Evolutionary conservation across 1,140 invertebrate species (phyloP).

Genomic region (Helicorthomorpha holstii): DNA sequence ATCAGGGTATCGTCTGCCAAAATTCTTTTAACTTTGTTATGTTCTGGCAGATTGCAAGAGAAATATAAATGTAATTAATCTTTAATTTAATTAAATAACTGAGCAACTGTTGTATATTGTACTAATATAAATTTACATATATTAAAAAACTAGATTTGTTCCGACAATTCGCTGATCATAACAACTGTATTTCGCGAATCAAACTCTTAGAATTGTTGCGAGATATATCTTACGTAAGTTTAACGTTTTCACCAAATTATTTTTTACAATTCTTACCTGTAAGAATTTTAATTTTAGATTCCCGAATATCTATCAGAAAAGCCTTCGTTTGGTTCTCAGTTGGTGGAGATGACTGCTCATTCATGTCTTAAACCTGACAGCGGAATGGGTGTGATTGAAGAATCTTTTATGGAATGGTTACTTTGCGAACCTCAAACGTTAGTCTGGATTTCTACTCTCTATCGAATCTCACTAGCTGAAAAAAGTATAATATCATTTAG

Average conservation of each 20-base stretch:
- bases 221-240: too few relatives aligned
- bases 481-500: constrained; percentile 12
- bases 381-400: constrained; percentile 32
- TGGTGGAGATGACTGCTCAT: constrained; percentile 36
- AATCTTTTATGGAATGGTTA: constrained; percentile 36
- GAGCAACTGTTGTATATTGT: too few relatives aligned
- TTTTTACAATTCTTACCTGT: background rate
- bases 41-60: constrained; percentile 5
- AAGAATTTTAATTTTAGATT: constrained; percentile 20
- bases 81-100: background rate
- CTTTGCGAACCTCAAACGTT: constrained; percentile 37
- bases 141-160: constrained; percentile 19
- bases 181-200: constrained; percentile 35
- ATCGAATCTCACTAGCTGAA: constrained; percentile 36
- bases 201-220: constrained; percentile 36
- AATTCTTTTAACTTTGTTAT: constrained; percentile 4
- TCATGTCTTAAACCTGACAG: constrained; percentile 30
- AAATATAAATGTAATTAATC: constrained; percentile 5
- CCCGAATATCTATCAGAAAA: constrained; percentile 37
- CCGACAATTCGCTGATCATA: constrained; percentile 42
- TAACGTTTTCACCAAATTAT: too few relatives aligned
- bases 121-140: background rate
- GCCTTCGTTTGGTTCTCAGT: constrained; percentile 31
- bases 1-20: constrained; percentile 7
- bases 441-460: constrained; percentile 40